Evolutionary conservation across 2,797 vertebrate species (phyloP).

Genomic region (Pantherophis vulpinus): DNA sequence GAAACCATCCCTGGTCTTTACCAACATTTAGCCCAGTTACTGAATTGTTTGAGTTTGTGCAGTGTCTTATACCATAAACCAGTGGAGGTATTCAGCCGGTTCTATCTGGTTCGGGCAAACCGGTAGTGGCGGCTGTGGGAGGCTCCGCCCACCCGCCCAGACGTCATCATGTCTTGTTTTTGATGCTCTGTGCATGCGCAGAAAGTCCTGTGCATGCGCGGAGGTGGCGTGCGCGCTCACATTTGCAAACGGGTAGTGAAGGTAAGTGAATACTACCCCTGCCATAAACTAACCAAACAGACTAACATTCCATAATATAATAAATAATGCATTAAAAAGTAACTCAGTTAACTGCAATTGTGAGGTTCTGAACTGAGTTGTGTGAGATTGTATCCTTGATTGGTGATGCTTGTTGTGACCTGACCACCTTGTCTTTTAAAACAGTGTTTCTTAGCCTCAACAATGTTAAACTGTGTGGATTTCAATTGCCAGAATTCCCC

Average conservation of each 20-base stretch:
- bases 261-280: too few species aligned
- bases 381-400: background rate
- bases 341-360: background rate
- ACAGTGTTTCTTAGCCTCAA: background rate
- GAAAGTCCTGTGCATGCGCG: too few species aligned
- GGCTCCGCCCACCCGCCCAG: too few species aligned
- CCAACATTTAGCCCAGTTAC: background rate
- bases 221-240: too few species aligned
- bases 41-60: background rate
- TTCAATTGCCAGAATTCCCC: background rate
- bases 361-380: background rate
- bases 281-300: background rate
- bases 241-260: too few species aligned
- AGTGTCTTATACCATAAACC: background rate
- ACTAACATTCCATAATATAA: background rate
- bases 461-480: background rate
- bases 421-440: background rate
- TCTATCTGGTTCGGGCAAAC: too few species aligned
- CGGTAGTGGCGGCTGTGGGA: too few species aligned
- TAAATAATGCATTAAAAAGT: background rate
- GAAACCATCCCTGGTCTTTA: background rate
- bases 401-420: background rate
- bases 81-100: too few species aligned
- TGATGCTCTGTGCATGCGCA: too few species aligned
- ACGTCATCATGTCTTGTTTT: too few species aligned